phyloP scores from a whole-genome alignment of 2,113 vertebrate species.

The Spilogale gracilis region DNA sequence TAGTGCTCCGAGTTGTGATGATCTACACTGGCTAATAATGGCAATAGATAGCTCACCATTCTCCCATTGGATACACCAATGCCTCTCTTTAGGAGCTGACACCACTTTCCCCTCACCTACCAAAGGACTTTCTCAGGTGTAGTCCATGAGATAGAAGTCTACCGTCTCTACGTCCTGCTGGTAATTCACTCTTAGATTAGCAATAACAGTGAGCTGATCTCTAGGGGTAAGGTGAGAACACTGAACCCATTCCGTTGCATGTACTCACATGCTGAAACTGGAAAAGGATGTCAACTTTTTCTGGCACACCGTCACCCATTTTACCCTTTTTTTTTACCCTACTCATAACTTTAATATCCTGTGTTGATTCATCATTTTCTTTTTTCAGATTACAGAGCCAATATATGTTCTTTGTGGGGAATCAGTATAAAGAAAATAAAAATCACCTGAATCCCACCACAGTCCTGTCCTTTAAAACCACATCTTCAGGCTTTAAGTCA shows the following conservation, averaged over 20 bases:
- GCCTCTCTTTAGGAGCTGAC: neutral
- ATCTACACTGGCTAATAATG: neutral
- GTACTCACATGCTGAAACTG: constrained; percentile 30
- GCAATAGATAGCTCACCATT: neutral
- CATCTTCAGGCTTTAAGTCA: constrained; percentile 25
- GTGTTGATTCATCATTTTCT: neutral
- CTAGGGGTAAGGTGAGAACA: neutral
- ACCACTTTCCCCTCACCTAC: constrained; percentile 49
- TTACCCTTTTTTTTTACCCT: neutral
- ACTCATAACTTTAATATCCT: neutral
- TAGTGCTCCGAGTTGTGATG: constrained; percentile 35
- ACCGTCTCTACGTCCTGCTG: constrained; percentile 20
- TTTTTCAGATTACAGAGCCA: constrained; percentile 30
- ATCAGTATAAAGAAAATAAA: constrained; percentile 51
- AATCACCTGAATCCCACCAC: neutral
- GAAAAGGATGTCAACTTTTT: constrained; percentile 39
- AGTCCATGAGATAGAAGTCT: constrained; percentile 22
- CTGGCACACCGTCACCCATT: constrained; percentile 1
- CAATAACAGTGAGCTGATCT: constrained; percentile 36
- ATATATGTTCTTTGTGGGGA: constrained; percentile 6
- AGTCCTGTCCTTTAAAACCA: constrained; percentile 41
- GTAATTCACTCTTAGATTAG: constrained; percentile 44
- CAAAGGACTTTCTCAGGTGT: constrained; percentile 76
- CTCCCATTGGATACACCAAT: neutral
- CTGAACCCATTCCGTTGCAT: neutral